Evolutionary conservation across 2,888 invertebrate genomes (phyloP).

Genomic region (Ligdia adustata): DNA sequence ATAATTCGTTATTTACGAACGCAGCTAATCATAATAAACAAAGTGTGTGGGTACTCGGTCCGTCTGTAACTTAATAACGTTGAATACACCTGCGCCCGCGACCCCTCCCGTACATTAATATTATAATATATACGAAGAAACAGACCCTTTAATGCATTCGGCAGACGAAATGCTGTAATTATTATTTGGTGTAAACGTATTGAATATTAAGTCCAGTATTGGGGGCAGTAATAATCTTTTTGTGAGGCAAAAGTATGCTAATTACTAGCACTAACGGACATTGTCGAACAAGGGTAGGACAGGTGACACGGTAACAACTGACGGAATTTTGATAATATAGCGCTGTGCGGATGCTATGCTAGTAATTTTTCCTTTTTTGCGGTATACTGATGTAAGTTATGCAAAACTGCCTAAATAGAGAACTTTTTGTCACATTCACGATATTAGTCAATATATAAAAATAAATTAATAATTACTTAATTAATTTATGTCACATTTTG

Average conservation of each 20-base stretch:
- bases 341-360: no score
- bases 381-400: no score
- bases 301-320: constrained; percentile 68
- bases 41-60: constrained; percentile 60
- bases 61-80: constrained; percentile 71
- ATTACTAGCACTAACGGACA: constrained; percentile 58
- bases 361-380: no score
- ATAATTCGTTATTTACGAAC: constrained; percentile 60
- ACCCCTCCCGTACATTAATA: constrained; percentile 65
- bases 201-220: constrained; percentile 71
- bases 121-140: constrained; percentile 74
- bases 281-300: constrained; percentile 48
- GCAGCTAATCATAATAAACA: constrained; percentile 59
- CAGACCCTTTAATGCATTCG: constrained; percentile 70
- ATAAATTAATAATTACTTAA: no score
- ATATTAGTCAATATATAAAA: no score
- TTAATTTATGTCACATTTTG: no score
- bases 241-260: constrained; percentile 71
- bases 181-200: constrained; percentile 81
- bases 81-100: constrained; percentile 66
- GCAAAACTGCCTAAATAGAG: no score
- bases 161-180: constrained; percentile 71
- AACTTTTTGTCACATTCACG: no score
- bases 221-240: constrained; percentile 70
- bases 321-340: constrained; percentile 62